These are phyloP conservation scores for Umimayanthus kanabou DNA, from an alignment of 92 coral and sea anemone species.

Conservation along the genomic window DNA sequence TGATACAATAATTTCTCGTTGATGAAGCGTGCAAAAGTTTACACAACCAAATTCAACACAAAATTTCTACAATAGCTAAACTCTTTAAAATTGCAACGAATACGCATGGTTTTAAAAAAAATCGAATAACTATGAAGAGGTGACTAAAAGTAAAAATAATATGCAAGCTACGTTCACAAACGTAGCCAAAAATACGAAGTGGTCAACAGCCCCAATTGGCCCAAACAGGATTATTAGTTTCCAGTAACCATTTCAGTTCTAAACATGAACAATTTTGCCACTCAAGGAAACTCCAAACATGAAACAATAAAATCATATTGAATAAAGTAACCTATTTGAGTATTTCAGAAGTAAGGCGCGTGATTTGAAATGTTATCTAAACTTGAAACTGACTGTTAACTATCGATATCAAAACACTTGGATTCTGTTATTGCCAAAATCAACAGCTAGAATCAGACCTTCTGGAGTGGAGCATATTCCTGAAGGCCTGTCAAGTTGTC, in stretches of 20 bases:
- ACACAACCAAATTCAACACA: not conserved
- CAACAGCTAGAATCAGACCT: slow-evolving; percentile 90
- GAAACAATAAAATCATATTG: not conserved
- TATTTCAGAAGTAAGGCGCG: slow-evolving; percentile 10
- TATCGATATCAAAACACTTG: slow-evolving; percentile 81
- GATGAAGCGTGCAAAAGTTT: slow-evolving; percentile 21
- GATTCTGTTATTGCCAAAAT: slow-evolving; percentile 98
- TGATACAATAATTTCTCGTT: slow-evolving; percentile 26
- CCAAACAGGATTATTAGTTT: not conserved
- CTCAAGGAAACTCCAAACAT: not conserved
- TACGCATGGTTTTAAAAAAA: not conserved
- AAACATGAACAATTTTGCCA: not conserved
- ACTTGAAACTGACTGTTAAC: not conserved
- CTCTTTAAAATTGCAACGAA: not conserved
- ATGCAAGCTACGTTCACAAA: not conserved
- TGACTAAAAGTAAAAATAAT: not conserved
- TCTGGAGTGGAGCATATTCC: slow-evolving; percentile 98
- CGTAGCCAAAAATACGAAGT: too few species aligned
- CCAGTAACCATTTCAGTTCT: not conserved
- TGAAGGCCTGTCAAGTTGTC: slow-evolving; percentile 97
- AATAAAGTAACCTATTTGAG: not conserved
- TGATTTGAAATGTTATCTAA: slow-evolving; percentile 14
- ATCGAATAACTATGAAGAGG: not conserved
- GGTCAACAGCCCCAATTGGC: not conserved
- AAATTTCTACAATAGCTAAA: not conserved